Percentiles rank a stretch among this genome's conserved stretches.
These are phyloP conservation scores for Amniataba percoides DNA, from an alignment of 2,797 vertebrate species.

Conservation along the genomic window DNA sequence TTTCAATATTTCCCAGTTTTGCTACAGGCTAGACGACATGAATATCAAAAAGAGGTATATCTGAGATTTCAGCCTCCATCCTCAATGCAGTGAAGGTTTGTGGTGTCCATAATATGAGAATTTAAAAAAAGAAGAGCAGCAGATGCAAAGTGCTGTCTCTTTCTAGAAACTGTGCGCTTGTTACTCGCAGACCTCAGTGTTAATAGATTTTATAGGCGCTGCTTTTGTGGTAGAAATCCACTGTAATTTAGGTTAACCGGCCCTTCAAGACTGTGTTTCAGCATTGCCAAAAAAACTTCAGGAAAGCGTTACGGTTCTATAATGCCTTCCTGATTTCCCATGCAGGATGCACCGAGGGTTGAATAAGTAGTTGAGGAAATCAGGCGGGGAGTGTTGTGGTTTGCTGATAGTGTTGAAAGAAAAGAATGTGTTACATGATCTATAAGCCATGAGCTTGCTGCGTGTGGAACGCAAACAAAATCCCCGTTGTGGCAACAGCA, in stretches of 20 bases:
- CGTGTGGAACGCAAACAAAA: slow-evolving; percentile 43
- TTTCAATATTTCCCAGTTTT: slow-evolving; percentile 44
- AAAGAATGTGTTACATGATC: slow-evolving; percentile 69
- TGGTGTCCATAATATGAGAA: neutral
- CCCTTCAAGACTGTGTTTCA: slow-evolving; percentile 12
- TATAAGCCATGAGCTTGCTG: slow-evolving; percentile 55
- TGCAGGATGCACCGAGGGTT: slow-evolving; percentile 23
- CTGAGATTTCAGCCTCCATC: neutral
- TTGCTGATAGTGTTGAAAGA: slow-evolving; percentile 65
- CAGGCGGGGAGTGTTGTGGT: slow-evolving; percentile 48
- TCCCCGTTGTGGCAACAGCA: slow-evolving; percentile 8
- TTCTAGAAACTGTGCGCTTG: slow-evolving; percentile 4
- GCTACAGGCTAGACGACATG: slow-evolving; percentile 11
- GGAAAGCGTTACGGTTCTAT: slow-evolving; percentile 25
- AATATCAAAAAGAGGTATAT: slow-evolving; percentile 36
- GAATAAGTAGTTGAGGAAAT: slow-evolving; percentile 58
- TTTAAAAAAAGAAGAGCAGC: neutral
- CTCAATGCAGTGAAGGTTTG: slow-evolving; percentile 1
- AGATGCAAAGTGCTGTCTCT: neutral
- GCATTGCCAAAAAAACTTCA: slow-evolving; percentile 24
- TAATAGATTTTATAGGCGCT: neutral
- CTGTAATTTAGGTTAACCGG: neutral
- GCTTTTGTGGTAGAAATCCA: neutral
- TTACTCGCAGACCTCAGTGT: slow-evolving; percentile 14
- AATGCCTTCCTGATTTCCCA: slow-evolving; percentile 42